Conservation (phyloP, 2,113 vertebrate genomes). For the Dasyurus viverrinus region DNA sequence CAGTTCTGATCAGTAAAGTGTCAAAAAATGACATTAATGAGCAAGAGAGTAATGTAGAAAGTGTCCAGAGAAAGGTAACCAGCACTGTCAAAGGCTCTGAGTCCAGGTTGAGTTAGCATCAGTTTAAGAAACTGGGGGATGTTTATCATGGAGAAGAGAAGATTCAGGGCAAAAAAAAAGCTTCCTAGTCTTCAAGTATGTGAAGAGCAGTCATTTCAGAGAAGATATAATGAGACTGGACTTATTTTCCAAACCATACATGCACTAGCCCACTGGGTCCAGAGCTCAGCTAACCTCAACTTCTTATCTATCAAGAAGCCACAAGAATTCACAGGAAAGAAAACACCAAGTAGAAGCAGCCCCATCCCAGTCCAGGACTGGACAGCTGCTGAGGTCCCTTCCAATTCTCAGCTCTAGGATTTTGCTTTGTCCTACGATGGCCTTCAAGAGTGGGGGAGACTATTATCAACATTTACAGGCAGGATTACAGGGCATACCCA, state of each 20-base stretch:
- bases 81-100: neutral
- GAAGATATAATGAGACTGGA: neutral
- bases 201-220: neutral
- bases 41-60: neutral
- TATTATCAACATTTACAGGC: neutral
- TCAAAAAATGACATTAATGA: neutral
- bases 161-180: neutral
- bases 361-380: neutral
- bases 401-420: neutral
- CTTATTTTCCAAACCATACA: neutral
- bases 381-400: neutral
- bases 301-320: neutral
- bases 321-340: neutral
- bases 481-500: neutral
- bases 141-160: neutral
- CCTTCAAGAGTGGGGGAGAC: neutral
- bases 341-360: neutral
- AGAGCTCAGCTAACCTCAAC: neutral
- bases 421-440: neutral
- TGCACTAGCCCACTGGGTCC: neutral
- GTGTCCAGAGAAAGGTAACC: neutral
- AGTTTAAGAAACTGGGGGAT: neutral
- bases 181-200: neutral
- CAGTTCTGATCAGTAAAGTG: neutral
- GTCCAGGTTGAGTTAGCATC: neutral